Percentiles rank a stretch among this genome's conserved stretches.
Conservation (phyloP, 2,113 vertebrate species). For the Lycaon pictus region DNA sequence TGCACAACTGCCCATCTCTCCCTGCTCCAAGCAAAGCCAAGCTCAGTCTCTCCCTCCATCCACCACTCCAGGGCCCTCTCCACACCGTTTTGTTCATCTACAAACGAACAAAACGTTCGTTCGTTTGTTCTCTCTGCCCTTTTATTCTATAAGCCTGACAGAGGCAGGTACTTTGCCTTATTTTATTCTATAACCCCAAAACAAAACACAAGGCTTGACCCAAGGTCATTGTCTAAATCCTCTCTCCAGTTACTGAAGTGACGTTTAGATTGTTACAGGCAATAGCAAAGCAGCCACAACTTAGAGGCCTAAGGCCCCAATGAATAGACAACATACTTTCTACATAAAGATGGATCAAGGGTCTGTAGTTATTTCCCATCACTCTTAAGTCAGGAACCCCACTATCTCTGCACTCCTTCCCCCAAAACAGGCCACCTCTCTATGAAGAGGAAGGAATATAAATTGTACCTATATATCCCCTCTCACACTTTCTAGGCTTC, state of each 20-base stretch:
- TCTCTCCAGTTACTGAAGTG: not conserved
- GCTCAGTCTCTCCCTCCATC: not conserved
- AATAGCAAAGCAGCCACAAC: not conserved
- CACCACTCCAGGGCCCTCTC: rapidly evolving
- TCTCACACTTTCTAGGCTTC: not conserved
- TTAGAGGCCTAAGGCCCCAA: not conserved
- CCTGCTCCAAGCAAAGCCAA: not conserved
- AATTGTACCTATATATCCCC: not conserved
- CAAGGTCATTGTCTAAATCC: not conserved
- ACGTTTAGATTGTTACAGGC: not conserved
- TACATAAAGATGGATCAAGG: not conserved
- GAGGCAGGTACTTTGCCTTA: not conserved
- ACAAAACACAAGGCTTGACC: not conserved
- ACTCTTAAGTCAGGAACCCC: not conserved
- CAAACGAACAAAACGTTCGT: too few species aligned
- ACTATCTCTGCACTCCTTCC: not conserved
- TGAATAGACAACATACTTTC: not conserved
- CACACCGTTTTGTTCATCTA: rapidly evolving
- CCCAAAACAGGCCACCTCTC: not conserved
- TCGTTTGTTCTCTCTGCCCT: not conserved
- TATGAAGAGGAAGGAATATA: not conserved
- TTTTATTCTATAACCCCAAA: not conserved
- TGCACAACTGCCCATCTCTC: too few species aligned
- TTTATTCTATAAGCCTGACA: not conserved
- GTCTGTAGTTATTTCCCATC: not conserved